Percentiles rank a stretch among this genome's conserved stretches.
These are phyloP conservation scores for Epinephelus malabaricus DNA, from an alignment of 2,797 vertebrate species.

Conservation along the genomic window DNA sequence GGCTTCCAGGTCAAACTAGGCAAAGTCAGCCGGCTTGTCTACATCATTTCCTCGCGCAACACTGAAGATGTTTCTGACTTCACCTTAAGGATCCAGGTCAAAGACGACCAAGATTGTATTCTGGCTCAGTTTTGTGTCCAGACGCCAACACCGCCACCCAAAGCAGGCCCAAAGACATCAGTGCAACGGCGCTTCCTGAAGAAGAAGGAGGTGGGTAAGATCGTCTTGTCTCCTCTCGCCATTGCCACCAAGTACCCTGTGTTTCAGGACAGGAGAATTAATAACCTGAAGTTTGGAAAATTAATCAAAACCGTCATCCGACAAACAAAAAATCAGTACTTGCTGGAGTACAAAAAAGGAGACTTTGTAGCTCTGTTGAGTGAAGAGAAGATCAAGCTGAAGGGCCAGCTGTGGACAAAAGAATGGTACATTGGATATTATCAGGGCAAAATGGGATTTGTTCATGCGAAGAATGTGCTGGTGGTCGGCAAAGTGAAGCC, in stretches of 20 bases:
- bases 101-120: slow-evolving; percentile 91
- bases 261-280: slow-evolving; percentile 92
- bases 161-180: slow-evolving; percentile 87
- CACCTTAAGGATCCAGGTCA: slow-evolving; percentile 93
- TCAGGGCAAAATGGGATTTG: slow-evolving; percentile 93
- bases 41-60: slow-evolving; percentile 89
- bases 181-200: slow-evolving; percentile 95
- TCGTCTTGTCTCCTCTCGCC: slow-evolving; percentile 92
- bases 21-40: slow-evolving; percentile 93
- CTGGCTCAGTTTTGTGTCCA: slow-evolving; percentile 97
- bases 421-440: slow-evolving; percentile 98
- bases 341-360: slow-evolving; percentile 97
- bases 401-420: slow-evolving; percentile 97
- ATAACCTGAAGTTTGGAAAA: slow-evolving; percentile 93
- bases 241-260: slow-evolving; percentile 91
- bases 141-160: slow-evolving; percentile 93
- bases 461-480: slow-evolving; percentile 95
- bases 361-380: slow-evolving; percentile 93
- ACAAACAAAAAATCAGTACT: slow-evolving; percentile 94
- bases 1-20: slow-evolving; percentile 98
- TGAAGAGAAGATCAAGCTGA: slow-evolving; percentile 94
- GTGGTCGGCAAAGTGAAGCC: slow-evolving; percentile 92
- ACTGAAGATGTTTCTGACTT: slow-evolving; percentile 91
- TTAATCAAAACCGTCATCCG: slow-evolving; percentile 95
- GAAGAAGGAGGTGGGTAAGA: slow-evolving; percentile 96